Conservation (phyloP, 1,140 invertebrate species). For the Monomorium pharaonis region DNA sequence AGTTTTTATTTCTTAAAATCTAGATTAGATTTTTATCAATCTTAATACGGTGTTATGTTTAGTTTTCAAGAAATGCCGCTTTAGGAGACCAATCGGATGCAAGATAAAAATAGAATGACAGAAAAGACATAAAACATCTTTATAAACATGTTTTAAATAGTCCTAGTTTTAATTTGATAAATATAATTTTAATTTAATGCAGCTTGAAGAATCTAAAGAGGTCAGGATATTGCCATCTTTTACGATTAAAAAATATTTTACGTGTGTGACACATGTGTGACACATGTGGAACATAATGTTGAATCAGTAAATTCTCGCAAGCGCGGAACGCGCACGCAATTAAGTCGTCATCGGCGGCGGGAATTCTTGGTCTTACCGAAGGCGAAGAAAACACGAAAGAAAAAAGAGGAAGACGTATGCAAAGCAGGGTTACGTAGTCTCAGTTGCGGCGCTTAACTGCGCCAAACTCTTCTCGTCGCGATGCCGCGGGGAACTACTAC, state of each 20-base stretch:
- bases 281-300: not conserved
- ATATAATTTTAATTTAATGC: not conserved
- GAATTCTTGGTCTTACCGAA: not conserved
- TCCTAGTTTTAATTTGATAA: not conserved
- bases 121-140: too few species aligned
- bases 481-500: slow-evolving; percentile 20
- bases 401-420: slow-evolving; percentile 54
- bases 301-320: not conserved
- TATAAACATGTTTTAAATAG: too few species aligned
- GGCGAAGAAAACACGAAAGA: slow-evolving; percentile 25
- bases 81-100: too few species aligned
- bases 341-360: slow-evolving; percentile 8
- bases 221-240: not conserved
- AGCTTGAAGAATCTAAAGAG: not conserved
- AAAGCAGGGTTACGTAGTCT: slow-evolving; percentile 49
- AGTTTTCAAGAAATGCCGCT: too few species aligned
- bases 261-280: not conserved
- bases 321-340: not conserved
- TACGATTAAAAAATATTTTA: not conserved
- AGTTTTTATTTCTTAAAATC: too few species aligned
- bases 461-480: slow-evolving; percentile 15
- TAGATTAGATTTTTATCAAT: too few species aligned
- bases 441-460: slow-evolving; percentile 43
- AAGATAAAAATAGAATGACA: too few species aligned
- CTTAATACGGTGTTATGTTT: too few species aligned